phyloP scores from a whole-genome alignment of 2,888 invertebrate genomes.

The Cacoxenus indagator region DNA sequence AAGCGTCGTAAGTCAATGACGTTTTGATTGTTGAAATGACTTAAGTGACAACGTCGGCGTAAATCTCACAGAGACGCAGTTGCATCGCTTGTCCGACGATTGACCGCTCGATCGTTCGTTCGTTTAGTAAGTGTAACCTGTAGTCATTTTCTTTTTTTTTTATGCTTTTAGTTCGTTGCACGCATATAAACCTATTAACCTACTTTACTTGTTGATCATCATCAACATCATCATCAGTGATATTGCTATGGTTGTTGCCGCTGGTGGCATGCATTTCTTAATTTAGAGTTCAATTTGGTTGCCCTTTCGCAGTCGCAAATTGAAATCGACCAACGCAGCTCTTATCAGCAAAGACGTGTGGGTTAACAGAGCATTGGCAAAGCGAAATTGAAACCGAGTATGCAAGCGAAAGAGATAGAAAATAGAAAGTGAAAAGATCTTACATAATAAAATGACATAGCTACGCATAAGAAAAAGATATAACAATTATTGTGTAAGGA shows the following conservation, averaged over 20 bases:
- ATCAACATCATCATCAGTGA: neutral
- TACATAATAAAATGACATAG: too few relatives aligned
- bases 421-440: too few relatives aligned
- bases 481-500: too few relatives aligned
- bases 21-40: constrained; percentile 3
- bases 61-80: neutral
- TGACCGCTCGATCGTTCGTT: neutral
- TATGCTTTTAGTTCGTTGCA: constrained; percentile 24
- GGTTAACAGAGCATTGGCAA: neutral
- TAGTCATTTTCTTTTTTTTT: neutral
- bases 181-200: constrained; percentile 22
- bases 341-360: constrained; percentile 37
- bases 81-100: neutral
- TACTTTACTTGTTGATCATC: constrained; percentile 10
- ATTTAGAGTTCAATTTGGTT: constrained; percentile 66
- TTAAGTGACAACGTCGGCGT: neutral
- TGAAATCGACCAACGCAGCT: constrained; percentile 40
- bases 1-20: neutral
- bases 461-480: too few relatives aligned
- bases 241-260: constrained; percentile 15
- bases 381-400: too few relatives aligned
- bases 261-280: constrained; percentile 49
- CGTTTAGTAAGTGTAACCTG: neutral
- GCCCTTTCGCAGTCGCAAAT: constrained; percentile 58
- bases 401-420: neutral